Evolutionary conservation across 2,888 invertebrate species (phyloP).

Genomic region (Orthosia cruda): DNA sequence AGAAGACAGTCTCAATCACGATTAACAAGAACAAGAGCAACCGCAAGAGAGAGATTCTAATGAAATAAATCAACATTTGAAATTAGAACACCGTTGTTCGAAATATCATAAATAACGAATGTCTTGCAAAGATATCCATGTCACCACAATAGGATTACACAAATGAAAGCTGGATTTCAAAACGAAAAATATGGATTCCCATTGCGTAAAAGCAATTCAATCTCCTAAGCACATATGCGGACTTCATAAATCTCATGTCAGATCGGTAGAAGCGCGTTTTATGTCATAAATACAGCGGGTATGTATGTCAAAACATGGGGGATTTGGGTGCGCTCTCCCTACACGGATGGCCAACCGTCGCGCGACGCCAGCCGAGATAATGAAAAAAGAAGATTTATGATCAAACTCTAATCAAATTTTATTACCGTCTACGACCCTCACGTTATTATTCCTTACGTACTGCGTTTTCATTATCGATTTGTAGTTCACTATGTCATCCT

Average conservation of each 20-base stretch:
- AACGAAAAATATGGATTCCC: slow-evolving; percentile 75
- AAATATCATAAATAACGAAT: slow-evolving; percentile 21
- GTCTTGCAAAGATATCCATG: slow-evolving; percentile 40
- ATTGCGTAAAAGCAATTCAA: slow-evolving; percentile 86
- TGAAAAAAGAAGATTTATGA: slow-evolving; percentile 92
- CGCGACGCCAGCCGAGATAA: slow-evolving; percentile 84
- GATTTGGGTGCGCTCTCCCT: slow-evolving; percentile 84
- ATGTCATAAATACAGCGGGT: slow-evolving; percentile 88
- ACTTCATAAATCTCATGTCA: slow-evolving; percentile 90
- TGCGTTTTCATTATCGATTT: slow-evolving; percentile 80
- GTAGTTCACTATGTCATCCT: slow-evolving; percentile 74
- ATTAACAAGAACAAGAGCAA: slow-evolving; percentile 10
- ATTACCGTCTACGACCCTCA: slow-evolving; percentile 85
- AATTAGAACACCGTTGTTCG: neutral
- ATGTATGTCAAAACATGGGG: slow-evolving; percentile 91
- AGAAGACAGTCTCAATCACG: slow-evolving; percentile 10
- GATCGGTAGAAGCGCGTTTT: slow-evolving; percentile 83
- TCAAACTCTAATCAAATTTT: slow-evolving; percentile 90
- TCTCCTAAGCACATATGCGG: slow-evolving; percentile 88
- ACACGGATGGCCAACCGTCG: slow-evolving; percentile 78
- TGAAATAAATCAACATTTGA: neutral
- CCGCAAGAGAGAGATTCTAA: slow-evolving; percentile 1
- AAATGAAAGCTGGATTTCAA: slow-evolving; percentile 72
- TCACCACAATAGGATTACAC: slow-evolving; percentile 70
- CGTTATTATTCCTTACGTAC: slow-evolving; percentile 77